Conservation (phyloP, 2,888 invertebrate species). For the Hyppa rectilinea region DNA sequence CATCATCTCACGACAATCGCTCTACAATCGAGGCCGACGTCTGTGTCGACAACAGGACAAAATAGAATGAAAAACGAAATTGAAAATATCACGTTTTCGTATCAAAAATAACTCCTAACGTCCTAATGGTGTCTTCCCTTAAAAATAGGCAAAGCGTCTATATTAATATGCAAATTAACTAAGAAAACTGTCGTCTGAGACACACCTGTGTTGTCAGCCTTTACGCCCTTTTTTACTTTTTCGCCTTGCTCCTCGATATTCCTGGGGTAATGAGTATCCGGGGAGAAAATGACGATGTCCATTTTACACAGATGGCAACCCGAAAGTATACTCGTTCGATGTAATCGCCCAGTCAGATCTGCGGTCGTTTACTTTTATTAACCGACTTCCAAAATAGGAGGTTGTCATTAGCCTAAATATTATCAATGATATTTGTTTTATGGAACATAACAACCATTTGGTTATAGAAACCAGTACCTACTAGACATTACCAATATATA, state of each 20-base stretch:
- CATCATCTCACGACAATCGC: constrained; percentile 73
- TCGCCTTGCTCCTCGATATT: constrained; percentile 62
- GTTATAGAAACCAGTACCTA: background rate
- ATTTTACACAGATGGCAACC: constrained; percentile 70
- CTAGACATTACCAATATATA: background rate
- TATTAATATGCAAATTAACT: constrained; percentile 77
- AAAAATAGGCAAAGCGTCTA: constrained; percentile 33
- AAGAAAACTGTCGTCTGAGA: constrained; percentile 68
- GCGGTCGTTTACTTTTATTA: constrained; percentile 61
- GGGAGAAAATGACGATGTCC: constrained; percentile 66
- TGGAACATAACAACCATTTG: constrained; percentile 6
- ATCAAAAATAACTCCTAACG: constrained; percentile 26
- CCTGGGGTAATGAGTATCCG: constrained; percentile 55
- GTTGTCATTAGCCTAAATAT: constrained; percentile 64
- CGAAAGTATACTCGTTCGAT: constrained; percentile 66
- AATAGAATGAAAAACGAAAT: constrained; percentile 54
- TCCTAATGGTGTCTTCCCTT: background rate
- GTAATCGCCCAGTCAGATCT: constrained; percentile 54
- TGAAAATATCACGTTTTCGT: constrained; percentile 40
- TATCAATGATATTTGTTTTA: constrained; percentile 45
- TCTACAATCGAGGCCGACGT: constrained; percentile 57
- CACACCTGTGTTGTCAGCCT: constrained; percentile 65
- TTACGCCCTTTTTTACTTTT: constrained; percentile 63
- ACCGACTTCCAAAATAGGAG: too few relatives aligned
- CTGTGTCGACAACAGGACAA: constrained; percentile 53